Base-by-base conservation (phyloP, 2,888 invertebrate genomes). In the Marronus borbonicus region DNA sequence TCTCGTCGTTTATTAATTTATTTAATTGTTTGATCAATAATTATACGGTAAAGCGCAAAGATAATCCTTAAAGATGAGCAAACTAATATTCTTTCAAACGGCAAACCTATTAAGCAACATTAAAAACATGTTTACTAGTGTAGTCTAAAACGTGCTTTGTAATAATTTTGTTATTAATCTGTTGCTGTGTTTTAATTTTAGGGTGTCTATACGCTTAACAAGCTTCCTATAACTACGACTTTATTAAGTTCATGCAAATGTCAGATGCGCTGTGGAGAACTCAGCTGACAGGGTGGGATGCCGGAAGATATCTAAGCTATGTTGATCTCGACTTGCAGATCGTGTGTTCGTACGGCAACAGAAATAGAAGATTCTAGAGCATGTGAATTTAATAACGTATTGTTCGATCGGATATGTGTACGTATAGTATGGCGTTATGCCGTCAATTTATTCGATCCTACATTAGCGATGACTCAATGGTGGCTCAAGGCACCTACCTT, bases 191-290 rank as follows among this genome's bases (percentile, higher is more conserved):
- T 17, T 17, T 17, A 17, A 17, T 17, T 17, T 17, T 0, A 17
- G 17, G 17, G 17, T 17, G 17, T 17, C 17, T 17, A 17, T 17
- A 17, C 17, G 17, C 17, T 17, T 17, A 17, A 17, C 17, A 17
- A 17, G 17, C 17, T 17, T 17, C 17, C 17, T 17, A 17, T 17
- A 17, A 17, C 17, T 17, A 17, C 17, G 17, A 17, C 17, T 17
- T 17, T 17, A 17, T 17, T 0, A 17, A 78, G 20, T 82, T 79
- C 39, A 31, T 86, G 17, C 85, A 86, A 3, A 79, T 85, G 52
- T 79, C 82, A 12, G 84, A 85, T 70, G 86, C 84, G 7, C 58
- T 84, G 17, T 86, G 86, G 85, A 85, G 84, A 80, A 60, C 84
- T 14, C 82, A 82, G 66, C 49, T 86, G 52, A 81, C 80, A 39